These are phyloP conservation scores for Megaptera novaeangliae DNA, from an alignment of 2,113 vertebrate genomes.

Conservation along the genomic window DNA sequence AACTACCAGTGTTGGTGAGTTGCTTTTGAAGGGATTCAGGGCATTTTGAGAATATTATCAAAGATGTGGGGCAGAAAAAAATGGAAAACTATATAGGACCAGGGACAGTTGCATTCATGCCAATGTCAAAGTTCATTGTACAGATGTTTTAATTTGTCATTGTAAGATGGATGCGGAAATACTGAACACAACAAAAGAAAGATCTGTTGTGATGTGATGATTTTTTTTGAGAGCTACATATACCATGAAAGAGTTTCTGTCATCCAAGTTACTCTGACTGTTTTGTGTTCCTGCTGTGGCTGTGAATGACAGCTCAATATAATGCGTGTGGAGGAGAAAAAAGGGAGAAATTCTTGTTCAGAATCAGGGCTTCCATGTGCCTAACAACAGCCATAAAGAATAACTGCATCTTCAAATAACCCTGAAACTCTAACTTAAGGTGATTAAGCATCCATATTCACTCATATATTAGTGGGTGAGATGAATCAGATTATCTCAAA, in stretches of 20 bases:
- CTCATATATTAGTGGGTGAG: neutral
- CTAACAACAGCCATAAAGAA: conserved; percentile 1
- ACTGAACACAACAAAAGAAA: conserved; percentile 63
- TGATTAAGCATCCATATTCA: neutral
- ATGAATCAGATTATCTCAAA: neutral
- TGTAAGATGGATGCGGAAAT: conserved; percentile 58
- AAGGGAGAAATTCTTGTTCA: neutral
- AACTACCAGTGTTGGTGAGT: neutral
- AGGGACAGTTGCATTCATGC: neutral
- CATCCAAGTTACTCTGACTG: conserved; percentile 65
- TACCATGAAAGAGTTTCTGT: conserved; percentile 59
- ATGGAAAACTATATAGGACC: neutral
- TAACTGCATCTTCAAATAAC: neutral
- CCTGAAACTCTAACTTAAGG: conserved; percentile 17
- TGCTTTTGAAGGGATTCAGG: neutral
- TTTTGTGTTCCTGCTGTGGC: conserved; percentile 68
- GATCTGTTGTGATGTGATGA: conserved; percentile 44
- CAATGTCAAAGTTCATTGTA: conserved; percentile 46
- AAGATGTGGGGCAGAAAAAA: neutral
- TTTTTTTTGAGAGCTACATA: conserved; percentile 65
- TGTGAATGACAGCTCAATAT: conserved; percentile 76
- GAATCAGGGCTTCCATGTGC: neutral
- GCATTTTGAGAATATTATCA: neutral
- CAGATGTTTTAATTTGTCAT: conserved; percentile 63
- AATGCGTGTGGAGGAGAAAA: neutral